Evolutionary conservation across 1,140 invertebrate species (phyloP), one percentile per base, ranked within the genome.

Genomic region (Zaprionus kolodkinae): DNA sequence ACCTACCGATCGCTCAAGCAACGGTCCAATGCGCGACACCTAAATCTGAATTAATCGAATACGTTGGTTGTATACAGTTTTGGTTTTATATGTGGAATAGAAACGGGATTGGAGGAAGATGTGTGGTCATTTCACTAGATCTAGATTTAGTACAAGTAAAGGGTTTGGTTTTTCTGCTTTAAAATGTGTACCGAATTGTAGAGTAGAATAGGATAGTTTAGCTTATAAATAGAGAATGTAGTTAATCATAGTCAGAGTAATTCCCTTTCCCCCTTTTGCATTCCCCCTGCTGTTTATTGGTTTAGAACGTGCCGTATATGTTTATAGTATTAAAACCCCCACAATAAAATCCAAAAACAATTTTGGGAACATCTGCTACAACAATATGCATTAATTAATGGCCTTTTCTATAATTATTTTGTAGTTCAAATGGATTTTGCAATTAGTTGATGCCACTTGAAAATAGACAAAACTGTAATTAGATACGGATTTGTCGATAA

Each of bases 1-100:
- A 89, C 86, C 86, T 89, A 89, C 86, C 86, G 78, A 76, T 81
- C 60, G 70, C 72, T 79, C 78, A 90, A 79, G 73, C 76, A 81
- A 81, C 65, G 86, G 76, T 90, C 86, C 86, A 75, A 78, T 66
- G 81, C 86, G 72, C 66, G 72, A 89, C 72, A 89, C 85, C 85
- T 89, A 89, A 68, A 85, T 77, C 72, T 78, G 70, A 66, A 80
- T 78, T 79, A 50, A 21, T 84, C 80, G 84, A 72, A 80, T 66
- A 45, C 40, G 45, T 72, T 50, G 21, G 27, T 36, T 61, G 5
- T 15, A 62, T 2, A 57, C 10, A 66, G 25, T 73, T 73, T 45
- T 21, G 12, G 7, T 60, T 27, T 27, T 56, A 36, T 61, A 50
- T 25, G 45, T 61, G 57, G 38, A 61, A 69, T 57, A 33, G 11